These are phyloP conservation scores for Drosophila pseudoananassae DNA, from an alignment of 1,140 invertebrate species.

Conservation along the genomic window DNA sequence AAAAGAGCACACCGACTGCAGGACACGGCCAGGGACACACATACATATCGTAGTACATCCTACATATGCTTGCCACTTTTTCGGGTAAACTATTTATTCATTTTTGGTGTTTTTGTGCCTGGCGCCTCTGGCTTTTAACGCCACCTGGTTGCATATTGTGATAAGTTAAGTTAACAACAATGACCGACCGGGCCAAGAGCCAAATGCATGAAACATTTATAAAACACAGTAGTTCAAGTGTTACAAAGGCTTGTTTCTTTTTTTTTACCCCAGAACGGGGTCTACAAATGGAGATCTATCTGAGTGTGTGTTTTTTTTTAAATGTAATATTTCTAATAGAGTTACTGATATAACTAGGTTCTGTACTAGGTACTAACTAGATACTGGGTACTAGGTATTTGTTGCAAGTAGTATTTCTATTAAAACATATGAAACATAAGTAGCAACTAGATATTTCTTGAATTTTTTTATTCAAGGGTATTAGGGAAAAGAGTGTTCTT, in stretches of 20 bases:
- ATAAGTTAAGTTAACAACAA: constrained; percentile 2
- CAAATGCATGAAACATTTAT: constrained; percentile 1
- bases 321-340: no score
- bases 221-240: not conserved
- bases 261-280: not conserved
- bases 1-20: constrained; percentile 30
- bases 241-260: not conserved
- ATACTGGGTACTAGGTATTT: no score
- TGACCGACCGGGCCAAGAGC: not conserved
- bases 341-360: no score
- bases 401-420: no score
- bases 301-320: no score
- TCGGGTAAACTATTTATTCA: constrained; percentile 10
- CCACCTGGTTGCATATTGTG: constrained; percentile 3
- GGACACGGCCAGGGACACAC: constrained; percentile 26
- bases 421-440: no score
- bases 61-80: constrained; percentile 2
- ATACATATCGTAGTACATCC: no score
- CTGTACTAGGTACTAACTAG: no score
- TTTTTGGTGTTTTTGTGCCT: not conserved
- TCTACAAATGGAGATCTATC: no score
- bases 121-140: not conserved
- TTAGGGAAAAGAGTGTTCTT: no score
- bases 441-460: no score
- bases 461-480: no score